Conservation (phyloP, 2,113 vertebrate genomes). For the Cyrtonyx montezumae region DNA sequence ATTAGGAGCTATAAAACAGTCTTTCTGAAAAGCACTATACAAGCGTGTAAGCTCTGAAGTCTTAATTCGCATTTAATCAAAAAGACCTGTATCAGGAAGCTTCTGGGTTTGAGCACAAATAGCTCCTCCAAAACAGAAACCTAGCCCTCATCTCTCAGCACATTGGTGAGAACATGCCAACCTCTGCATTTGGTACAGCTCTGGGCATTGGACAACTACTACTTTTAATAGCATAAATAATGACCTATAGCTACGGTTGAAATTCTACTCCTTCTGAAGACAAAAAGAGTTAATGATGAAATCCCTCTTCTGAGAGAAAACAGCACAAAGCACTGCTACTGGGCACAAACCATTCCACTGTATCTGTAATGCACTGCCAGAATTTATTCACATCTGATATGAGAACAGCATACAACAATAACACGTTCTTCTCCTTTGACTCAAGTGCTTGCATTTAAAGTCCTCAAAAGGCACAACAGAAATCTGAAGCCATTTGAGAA, state of each 20-base stretch:
- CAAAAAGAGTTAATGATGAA: not conserved
- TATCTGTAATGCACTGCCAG: not conserved
- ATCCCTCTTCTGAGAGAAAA: not conserved
- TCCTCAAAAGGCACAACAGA: not conserved
- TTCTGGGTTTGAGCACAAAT: not conserved
- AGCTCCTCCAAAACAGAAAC: not conserved
- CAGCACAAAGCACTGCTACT: not conserved
- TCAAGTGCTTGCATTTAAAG: not conserved
- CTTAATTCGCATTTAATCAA: not conserved
- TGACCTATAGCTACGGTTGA: not conserved
- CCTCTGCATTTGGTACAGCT: not conserved
- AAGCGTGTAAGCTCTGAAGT: not conserved
- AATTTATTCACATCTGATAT: not conserved
- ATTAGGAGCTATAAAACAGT: not conserved
- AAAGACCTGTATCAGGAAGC: not conserved
- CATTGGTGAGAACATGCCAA: not conserved
- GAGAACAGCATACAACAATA: not conserved
- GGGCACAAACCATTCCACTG: not conserved
- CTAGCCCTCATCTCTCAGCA: not conserved
- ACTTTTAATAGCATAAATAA: not conserved
- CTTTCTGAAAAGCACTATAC: not conserved
- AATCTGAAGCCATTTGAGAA: constrained; percentile 2
- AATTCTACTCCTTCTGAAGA: not conserved
- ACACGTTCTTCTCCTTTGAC: not conserved
- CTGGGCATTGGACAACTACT: not conserved